These are phyloP conservation scores for Caenorhabditis sp. DNA, from an alignment of 2,888 invertebrate genomes.

Conservation along the genomic window DNA sequence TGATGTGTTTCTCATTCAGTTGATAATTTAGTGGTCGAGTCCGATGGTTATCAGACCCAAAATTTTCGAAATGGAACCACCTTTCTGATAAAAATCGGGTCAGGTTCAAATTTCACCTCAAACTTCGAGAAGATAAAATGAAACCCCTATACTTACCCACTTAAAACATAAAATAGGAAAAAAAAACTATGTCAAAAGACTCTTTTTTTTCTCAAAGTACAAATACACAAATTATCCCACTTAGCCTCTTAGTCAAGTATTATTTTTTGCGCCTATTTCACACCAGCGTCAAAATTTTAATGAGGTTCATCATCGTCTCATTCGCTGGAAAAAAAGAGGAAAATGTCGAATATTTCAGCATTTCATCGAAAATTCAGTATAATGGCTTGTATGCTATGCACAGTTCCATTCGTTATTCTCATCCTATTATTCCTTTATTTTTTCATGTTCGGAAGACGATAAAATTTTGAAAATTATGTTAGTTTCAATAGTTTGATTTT, in stretches of 20 bases:
- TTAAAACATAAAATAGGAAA: not conserved
- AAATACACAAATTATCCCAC: not conserved
- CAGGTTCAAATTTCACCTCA: too few relatives aligned
- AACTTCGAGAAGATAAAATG: too few relatives aligned
- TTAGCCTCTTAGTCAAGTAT: not conserved
- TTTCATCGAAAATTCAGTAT: constrained; percentile 27
- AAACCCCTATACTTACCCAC: too few relatives aligned
- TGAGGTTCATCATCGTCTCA: not conserved
- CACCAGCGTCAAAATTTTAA: not conserved
- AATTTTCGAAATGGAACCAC: too few relatives aligned
- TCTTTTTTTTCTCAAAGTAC: constrained; percentile 15
- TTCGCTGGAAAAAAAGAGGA: not conserved
- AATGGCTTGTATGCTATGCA: constrained; percentile 35
- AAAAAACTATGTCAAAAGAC: constrained; percentile 10
- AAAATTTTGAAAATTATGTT: not conserved
- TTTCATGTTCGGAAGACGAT: constrained; percentile 42
- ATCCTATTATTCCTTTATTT: constrained; percentile 35
- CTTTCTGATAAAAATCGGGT: too few relatives aligned
- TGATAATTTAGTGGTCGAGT: too few relatives aligned
- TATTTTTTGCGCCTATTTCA: not conserved
- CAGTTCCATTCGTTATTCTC: constrained; percentile 34
- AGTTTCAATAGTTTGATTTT: too few relatives aligned
- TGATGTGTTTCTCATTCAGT: too few relatives aligned
- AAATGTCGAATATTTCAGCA: constrained; percentile 5
- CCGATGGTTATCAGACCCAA: too few relatives aligned